These are phyloP conservation scores for Sapajus apella DNA, from an alignment of 2,113 vertebrate species.

Conservation along the genomic window DNA sequence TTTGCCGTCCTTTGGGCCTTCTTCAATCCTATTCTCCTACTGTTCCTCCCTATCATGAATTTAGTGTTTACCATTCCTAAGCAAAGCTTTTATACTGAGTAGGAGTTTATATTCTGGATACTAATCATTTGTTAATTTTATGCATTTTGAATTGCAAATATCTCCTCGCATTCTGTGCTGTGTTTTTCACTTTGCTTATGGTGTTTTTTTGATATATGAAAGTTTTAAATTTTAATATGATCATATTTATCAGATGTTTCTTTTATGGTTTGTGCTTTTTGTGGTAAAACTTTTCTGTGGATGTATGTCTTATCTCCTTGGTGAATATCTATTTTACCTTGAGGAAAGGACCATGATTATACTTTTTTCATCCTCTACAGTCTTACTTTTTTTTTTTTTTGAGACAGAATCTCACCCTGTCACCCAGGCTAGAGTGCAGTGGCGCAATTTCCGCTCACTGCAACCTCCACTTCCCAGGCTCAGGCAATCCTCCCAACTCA, in stretches of 20 bases:
- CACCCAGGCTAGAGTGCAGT: no score
- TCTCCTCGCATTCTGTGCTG: slow-evolving; percentile 59
- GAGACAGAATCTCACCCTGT: no score
- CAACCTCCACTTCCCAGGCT: background rate
- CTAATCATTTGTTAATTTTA: slow-evolving; percentile 68
- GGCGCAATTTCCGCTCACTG: background rate
- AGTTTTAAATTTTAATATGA: slow-evolving; percentile 65
- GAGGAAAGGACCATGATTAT: background rate
- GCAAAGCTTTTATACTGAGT: slow-evolving; percentile 50
- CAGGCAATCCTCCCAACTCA: background rate
- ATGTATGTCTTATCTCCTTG: background rate
- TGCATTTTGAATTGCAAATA: slow-evolving; percentile 71
- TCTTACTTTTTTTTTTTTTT: background rate
- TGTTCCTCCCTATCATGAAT: background rate
- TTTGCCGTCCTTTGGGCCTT: background rate
- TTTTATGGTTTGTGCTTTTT: slow-evolving; percentile 54
- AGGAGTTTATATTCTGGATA: slow-evolving; percentile 61
- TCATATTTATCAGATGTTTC: slow-evolving; percentile 58
- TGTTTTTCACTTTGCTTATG: slow-evolving; percentile 63
- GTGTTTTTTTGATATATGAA: slow-evolving; percentile 59
- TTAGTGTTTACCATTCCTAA: slow-evolving; percentile 39
- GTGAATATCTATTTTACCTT: background rate
- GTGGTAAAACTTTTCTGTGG: background rate
- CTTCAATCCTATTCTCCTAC: background rate
- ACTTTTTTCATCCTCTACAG: background rate